phyloP scores from a whole-genome alignment of 2,888 invertebrate species.

The Nephrotoma guestfalica region DNA sequence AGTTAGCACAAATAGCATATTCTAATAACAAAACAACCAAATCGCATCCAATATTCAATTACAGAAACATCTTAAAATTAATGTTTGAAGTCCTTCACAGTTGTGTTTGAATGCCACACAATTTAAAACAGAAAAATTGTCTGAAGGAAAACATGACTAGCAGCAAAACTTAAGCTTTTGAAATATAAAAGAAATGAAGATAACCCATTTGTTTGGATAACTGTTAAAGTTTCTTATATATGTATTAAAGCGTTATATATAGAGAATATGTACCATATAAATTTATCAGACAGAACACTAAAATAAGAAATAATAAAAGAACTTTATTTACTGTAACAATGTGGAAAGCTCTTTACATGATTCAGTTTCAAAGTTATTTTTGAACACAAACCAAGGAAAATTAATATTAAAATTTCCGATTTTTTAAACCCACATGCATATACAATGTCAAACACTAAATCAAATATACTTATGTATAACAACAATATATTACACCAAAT shows the following conservation, averaged over 20 bases:
- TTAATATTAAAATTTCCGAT: not conserved
- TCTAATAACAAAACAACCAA: not conserved
- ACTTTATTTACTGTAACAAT: not conserved
- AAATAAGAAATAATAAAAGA: not conserved
- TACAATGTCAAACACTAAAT: not conserved
- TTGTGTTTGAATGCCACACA: not conserved
- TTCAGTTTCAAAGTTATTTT: not conserved
- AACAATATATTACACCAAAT: not conserved
- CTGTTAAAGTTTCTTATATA: no score
- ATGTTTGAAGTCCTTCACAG: not conserved
- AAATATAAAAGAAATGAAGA: no score
- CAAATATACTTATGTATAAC: not conserved
- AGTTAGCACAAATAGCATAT: not conserved
- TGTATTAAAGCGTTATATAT: no score
- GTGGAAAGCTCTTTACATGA: not conserved
- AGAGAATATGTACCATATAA: no score
- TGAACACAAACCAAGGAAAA: not conserved
- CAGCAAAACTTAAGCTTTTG: not conserved
- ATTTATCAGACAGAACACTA: not conserved
- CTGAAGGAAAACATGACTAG: not conserved
- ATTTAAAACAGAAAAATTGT: not conserved
- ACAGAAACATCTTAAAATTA: not conserved
- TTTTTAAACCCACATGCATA: not conserved
- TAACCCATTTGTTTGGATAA: no score
- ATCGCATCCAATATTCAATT: not conserved